phyloP scores from a whole-genome alignment of 2,888 invertebrate genomes.

The Hypena proboscidalis region DNA sequence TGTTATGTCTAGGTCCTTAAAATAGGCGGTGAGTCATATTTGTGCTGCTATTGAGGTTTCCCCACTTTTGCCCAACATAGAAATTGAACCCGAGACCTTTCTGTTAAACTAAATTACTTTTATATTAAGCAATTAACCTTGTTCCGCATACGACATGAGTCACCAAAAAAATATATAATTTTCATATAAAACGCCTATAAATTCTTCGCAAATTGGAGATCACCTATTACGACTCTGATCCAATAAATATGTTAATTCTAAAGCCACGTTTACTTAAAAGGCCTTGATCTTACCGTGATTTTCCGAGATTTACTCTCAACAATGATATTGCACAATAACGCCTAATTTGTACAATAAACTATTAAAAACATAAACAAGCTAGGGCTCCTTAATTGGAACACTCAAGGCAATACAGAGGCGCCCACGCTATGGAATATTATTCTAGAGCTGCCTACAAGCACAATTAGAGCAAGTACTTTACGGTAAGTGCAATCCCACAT shows the following conservation, averaged over 20 bases:
- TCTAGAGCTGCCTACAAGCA: conserved; percentile 70
- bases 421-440: conserved; percentile 62
- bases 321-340: conserved; percentile 55
- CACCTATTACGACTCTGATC: neutral
- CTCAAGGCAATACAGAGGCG: conserved; percentile 64
- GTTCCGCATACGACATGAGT: neutral
- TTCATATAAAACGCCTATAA: neutral
- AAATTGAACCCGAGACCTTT: no score
- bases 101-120: no score
- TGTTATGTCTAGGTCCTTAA: no score
- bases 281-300: conserved; percentile 8
- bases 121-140: conserved; percentile 6
- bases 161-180: neutral
- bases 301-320: conserved; percentile 16
- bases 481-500: conserved; percentile 29
- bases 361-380: conserved; percentile 66
- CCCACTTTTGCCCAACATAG: no score
- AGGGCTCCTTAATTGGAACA: conserved; percentile 70
- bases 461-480: conserved; percentile 57
- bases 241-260: conserved; percentile 11
- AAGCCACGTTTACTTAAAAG: conserved; percentile 17
- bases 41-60: no score
- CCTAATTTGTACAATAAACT: conserved; percentile 67
- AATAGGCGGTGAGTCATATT: no score
- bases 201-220: neutral